A percentile compares a stretch with the other conserved stretches of the same genome.
Evolutionary conservation across 92 coral and sea anemone species (phyloP).

Genomic region (Phenganax stokvisi): DNA sequence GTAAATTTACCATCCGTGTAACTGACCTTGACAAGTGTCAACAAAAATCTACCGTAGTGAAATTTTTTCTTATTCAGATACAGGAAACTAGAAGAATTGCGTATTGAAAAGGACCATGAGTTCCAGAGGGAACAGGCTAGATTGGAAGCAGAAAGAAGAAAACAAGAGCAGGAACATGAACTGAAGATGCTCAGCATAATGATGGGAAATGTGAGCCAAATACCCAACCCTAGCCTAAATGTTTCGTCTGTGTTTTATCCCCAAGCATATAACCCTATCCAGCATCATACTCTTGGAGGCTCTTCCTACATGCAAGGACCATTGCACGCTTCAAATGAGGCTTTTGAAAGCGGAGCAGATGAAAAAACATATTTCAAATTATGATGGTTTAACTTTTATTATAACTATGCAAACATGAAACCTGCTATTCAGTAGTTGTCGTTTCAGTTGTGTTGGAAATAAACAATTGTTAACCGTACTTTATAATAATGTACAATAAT

Average conservation of each 20-base stretch:
- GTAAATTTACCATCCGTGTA: neutral
- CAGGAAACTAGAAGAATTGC: neutral
- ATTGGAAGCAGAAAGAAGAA: neutral
- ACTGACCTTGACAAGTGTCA: constrained; percentile 1
- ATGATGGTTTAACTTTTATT: neutral
- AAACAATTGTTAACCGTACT: neutral
- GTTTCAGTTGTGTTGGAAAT: neutral
- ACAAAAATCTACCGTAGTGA: neutral
- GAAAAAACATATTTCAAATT: constrained; percentile 11
- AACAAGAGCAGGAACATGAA: constrained; percentile 7
- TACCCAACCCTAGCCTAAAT: constrained; percentile 4
- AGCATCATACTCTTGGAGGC: neutral
- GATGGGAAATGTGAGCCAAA: constrained; percentile 1
- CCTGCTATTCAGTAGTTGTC: neutral
- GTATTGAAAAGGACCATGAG: neutral
- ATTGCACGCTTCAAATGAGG: neutral
- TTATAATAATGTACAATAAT: neutral
- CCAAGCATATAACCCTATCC: neutral
- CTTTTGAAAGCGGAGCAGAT: neutral
- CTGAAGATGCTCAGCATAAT: neutral
- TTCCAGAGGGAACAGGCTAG: neutral
- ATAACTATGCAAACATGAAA: neutral
- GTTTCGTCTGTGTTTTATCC: neutral
- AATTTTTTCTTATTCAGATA: constrained; percentile 9
- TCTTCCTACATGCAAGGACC: neutral